A percentile compares a stretch with the other conserved stretches of the same genome.
These are phyloP conservation scores for Umimayanthus kanabou DNA, from an alignment of 92 coral and sea anemone genomes.

Conservation along the genomic window DNA sequence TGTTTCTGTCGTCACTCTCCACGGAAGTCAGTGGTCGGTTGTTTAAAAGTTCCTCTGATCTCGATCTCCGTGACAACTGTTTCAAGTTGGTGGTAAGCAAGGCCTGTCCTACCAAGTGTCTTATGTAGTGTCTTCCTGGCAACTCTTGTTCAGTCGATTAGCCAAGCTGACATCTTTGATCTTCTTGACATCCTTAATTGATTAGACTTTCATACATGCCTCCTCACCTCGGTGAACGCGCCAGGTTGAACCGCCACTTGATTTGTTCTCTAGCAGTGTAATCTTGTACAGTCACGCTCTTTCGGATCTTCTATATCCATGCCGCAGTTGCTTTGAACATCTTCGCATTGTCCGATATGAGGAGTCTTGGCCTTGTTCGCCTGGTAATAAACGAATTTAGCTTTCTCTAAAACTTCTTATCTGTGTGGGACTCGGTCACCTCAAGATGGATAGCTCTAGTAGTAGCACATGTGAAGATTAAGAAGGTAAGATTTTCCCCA, in stretches of 20 bases:
- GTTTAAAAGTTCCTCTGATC: conserved; percentile 54
- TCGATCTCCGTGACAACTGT: conserved; percentile 51
- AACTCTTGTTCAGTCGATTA: too few relatives aligned
- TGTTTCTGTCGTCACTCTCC: conserved; percentile 61
- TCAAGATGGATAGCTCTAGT: conserved; percentile 51
- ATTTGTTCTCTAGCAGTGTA: conserved; percentile 43
- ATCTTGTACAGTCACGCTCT: conserved; percentile 45
- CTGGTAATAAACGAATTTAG: conserved; percentile 43
- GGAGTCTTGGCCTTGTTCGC: conserved; percentile 40
- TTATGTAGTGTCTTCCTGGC: conserved; percentile 51
- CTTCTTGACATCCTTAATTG: conserved; percentile 55
- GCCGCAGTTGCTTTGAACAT: conserved; percentile 47
- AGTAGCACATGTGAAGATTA: conserved; percentile 50
- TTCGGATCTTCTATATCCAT: conserved; percentile 11
- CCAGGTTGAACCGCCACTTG: conserved; percentile 57
- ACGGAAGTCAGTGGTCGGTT: conserved; percentile 17
- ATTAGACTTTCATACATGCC: conserved; percentile 62
- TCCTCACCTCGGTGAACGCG: conserved; percentile 73
- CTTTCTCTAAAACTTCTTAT: conserved; percentile 43
- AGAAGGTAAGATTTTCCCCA: conserved; percentile 51
- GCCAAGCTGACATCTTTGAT: conserved; percentile 47
- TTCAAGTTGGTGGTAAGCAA: too few relatives aligned
- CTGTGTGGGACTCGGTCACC: not conserved
- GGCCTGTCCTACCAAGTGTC: too few relatives aligned
- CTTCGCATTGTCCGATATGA: conserved; percentile 48